Base-by-base conservation (phyloP, 1,140 invertebrate genomes). In the Neodiprion virginianus region DNA sequence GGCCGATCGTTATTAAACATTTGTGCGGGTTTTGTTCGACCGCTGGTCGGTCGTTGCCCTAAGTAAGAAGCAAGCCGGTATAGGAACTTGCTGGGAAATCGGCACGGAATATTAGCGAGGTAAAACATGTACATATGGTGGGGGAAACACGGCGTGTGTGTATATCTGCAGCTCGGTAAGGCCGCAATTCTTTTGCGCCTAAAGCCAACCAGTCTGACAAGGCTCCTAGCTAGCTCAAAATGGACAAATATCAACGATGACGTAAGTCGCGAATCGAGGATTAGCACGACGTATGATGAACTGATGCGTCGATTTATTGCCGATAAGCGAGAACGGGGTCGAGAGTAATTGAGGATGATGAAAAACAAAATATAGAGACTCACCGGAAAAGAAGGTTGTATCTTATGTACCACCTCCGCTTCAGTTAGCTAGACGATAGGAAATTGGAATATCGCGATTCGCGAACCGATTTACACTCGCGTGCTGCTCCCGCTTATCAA, bases 61-160 rank as follows among this genome's bases (percentile, higher is more conserved):
- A 61, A 17, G 53, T 61, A 61, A 61, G 53, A 61, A 61, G 11
- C 53, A 14, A 61, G 53, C 53, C 53, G 53, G 53, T 17, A 17
- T 17, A 61, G 53, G n/a, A 61, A 61, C 53, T 61, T 61, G 53
- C 53, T 61, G 53, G 53, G n/a, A 61, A 61, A 61, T 61, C 53
- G 53, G 53, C 53, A 61, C 11, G 53, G 53, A 61, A 61, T 17
- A 61, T 61, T 12, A 61, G n/a, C 53, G 28, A 40, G 28, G 28
- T 40, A 40, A 61, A 17, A 61, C 53, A 61, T 61, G n/a, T 17
- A 17, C n/a, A 61, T 3, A 17, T 17, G 7, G 53, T 61, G 11
- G 7, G 3, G n/a, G 11, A 8, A 61, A 17, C n/a, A 61, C 53
- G 11, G 53, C n/a, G n/a, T 14, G n/a, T 61, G 53, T 61, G 53